These are phyloP conservation scores for Chiloscyllium plagiosum DNA, from an alignment of 2,113 vertebrate species.

Conservation along the genomic window DNA sequence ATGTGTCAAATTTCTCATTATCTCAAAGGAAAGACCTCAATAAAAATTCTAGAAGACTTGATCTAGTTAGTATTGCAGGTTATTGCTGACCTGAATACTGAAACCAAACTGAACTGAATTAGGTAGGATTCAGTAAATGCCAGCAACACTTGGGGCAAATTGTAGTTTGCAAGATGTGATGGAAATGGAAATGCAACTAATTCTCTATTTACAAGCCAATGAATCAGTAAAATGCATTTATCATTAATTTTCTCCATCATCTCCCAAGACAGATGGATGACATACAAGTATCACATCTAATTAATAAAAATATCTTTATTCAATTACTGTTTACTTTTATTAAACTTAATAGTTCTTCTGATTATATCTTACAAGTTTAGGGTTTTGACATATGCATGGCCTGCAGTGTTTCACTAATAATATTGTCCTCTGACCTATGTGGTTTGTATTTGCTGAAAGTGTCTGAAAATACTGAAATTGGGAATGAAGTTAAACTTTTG, in stretches of 20 bases:
- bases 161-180: neutral
- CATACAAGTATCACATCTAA: neutral
- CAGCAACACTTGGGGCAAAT: neutral
- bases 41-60: neutral
- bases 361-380: neutral
- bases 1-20: neutral
- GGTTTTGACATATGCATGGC: neutral
- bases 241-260: neutral
- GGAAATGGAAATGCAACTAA: neutral
- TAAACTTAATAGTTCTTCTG: neutral
- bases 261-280: too few relatives aligned
- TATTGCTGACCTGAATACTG: neutral
- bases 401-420: neutral
- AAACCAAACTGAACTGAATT: neutral
- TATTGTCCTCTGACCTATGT: neutral
- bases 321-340: neutral
- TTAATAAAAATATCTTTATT: neutral
- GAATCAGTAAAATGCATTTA: neutral
- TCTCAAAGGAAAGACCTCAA: neutral
- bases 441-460: neutral
- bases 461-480: neutral
- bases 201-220: neutral
- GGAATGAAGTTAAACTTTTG: neutral
- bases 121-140: neutral
- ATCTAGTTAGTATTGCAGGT: neutral